phyloP scores from a whole-genome alignment of 2,888 invertebrate species.

The Xestoiulus laeticollis region DNA sequence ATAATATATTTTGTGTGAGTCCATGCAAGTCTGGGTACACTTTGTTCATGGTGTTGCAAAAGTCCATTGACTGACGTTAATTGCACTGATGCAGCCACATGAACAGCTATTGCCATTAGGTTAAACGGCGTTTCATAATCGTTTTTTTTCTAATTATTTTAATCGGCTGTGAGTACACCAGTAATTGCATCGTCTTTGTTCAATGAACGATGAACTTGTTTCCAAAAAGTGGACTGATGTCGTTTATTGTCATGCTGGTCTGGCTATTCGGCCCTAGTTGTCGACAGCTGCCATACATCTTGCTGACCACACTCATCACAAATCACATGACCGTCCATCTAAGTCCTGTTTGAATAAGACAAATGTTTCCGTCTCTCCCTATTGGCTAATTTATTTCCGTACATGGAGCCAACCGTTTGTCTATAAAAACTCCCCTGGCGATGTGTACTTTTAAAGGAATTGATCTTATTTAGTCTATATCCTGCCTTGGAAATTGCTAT shows the following conservation, averaged over 20 bases:
- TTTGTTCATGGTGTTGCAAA: neutral
- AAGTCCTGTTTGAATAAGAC: conserved; percentile 35
- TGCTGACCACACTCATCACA: conserved; percentile 41
- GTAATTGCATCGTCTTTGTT: conserved; percentile 15
- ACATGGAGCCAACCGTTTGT: neutral
- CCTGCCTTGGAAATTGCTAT: neutral
- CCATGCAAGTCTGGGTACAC: neutral
- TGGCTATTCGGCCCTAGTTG: neutral
- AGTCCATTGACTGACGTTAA: neutral
- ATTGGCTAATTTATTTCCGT: conserved; percentile 29
- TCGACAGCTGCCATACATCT: conserved; percentile 39
- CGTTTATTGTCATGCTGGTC: conserved; percentile 21
- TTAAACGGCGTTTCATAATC: neutral
- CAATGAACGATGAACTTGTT: conserved; percentile 30
- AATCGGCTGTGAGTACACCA: neutral
- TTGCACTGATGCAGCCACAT: neutral
- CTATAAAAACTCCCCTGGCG: neutral
- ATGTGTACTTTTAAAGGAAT: neutral
- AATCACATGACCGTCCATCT: conserved; percentile 40
- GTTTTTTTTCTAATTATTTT: neutral
- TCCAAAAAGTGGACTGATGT: neutral
- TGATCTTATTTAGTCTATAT: neutral
- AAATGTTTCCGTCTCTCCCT: neutral
- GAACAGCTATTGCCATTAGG: neutral
- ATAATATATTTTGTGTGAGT: too few species aligned